Base-by-base conservation (phyloP, 2,113 vertebrate genomes). In the Bufo gargarizans region DNA sequence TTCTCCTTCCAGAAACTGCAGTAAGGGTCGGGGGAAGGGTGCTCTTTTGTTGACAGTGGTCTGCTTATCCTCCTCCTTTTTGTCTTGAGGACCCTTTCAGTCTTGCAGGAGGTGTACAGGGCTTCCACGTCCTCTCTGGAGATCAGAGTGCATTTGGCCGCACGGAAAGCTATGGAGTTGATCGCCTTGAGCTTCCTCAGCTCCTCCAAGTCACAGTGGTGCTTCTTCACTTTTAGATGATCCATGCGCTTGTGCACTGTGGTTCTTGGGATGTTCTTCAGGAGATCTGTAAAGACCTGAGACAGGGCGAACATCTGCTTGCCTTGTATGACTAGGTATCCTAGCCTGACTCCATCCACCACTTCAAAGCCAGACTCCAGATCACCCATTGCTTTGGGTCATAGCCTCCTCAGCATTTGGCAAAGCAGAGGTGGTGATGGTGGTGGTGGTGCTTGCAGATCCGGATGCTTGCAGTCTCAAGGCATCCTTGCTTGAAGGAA, bases 211-310 rank as follows among this genome's bases (percentile, higher is more conserved):
- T 98, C 98, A 94, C 98, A 99, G 93, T 99, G 97, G 95, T 99
- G 98, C 92, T 99, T 99, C 94, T 98, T 97, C 91, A 99, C 98
- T 92, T 98, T 97, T 91, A 99, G 94, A 95, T 99, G 97, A 93
- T 99, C 98, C 98, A 99, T 99, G 94, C 98, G 97, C 94, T 99
- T 99, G 96, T 99, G 98, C 95, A 99, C 98, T 85, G 98, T 99
- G 91, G 98, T 99, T 94, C 98, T 96, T 81, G 98, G 98, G 94
- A 99, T 99, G 95, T 99, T 99, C 96, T 99, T 97, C 93, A 99
- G 97, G 92, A 99, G 97, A 95, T 99, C 97, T 91, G 98, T 99
- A 95, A 99, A 99, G 94, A 99, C 98, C 96, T 99, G 98, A 92
- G 98, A 99, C 93, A 99, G 97, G 94, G 98, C 98, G 95, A 99